These are phyloP conservation scores for Drosophila sordidula DNA, from an alignment of 2,888 invertebrate species.

Conservation along the genomic window DNA sequence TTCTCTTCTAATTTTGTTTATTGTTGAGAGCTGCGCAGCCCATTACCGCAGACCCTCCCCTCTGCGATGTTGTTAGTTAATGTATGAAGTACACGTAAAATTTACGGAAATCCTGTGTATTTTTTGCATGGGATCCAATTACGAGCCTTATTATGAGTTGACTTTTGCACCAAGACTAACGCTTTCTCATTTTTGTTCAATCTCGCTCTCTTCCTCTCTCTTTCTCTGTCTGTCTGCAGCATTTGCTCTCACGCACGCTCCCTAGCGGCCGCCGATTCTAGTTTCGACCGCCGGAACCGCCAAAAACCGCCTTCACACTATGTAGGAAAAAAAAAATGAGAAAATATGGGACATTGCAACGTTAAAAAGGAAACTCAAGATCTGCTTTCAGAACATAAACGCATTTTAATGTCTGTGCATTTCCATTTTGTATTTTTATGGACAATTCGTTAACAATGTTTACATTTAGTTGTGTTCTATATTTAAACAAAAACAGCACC, in stretches of 20 bases:
- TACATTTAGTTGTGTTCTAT: conserved; percentile 67
- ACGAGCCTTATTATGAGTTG: conserved; percentile 47
- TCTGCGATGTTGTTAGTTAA: conserved; percentile 55
- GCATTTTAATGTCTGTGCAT: conserved; percentile 68
- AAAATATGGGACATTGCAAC: conserved; percentile 45
- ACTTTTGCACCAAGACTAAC: conserved; percentile 30
- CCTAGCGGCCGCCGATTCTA: conserved; percentile 18
- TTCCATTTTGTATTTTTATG: conserved; percentile 70
- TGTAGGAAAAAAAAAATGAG: not conserved
- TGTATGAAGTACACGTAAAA: conserved; percentile 63
- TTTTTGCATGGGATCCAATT: conserved; percentile 58
- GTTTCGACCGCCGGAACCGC: conserved; percentile 36
- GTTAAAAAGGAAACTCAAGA: conserved; percentile 39
- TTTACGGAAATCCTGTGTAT: conserved; percentile 69
- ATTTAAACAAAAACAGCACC: conserved; percentile 61
- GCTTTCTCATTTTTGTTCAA: conserved; percentile 2
- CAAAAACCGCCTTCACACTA: conserved; percentile 37
- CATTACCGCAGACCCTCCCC: conserved; percentile 20
- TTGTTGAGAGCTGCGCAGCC: conserved; percentile 31
- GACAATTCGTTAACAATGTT: conserved; percentile 76
- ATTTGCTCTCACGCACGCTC: conserved; percentile 19
- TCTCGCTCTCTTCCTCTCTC: not conserved
- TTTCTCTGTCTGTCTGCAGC: not conserved
- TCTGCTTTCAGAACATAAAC: conserved; percentile 57
- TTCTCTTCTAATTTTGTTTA: conserved; percentile 47